Percentiles rank a stretch among this genome's conserved stretches.
Conservation (phyloP, 1,140 invertebrate species). For the Danaus melanippus region DNA sequence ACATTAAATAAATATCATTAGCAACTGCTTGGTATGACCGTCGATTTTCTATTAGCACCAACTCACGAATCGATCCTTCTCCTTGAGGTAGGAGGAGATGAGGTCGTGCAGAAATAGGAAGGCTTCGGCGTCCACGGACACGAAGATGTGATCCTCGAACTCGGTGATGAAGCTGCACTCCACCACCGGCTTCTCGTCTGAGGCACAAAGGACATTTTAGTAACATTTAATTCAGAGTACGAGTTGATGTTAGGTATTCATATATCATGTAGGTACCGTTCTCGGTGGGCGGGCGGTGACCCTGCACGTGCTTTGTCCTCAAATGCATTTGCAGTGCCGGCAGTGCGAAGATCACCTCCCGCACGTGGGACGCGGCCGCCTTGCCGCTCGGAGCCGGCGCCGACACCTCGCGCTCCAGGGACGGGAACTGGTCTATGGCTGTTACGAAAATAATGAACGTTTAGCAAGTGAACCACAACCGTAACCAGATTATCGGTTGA, state of each 20-base stretch:
- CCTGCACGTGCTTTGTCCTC: constrained; percentile 93
- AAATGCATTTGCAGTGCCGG: constrained; percentile 93
- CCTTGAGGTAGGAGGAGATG: constrained; percentile 95
- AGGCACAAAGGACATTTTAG: constrained; percentile 12
- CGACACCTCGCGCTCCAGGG: constrained; percentile 83
- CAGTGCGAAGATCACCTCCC: constrained; percentile 96
- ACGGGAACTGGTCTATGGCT: constrained; percentile 93
- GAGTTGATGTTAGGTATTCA: too few species aligned
- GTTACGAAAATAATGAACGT: constrained; percentile 3
- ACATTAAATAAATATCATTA: background rate
- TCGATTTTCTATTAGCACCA: too few species aligned
- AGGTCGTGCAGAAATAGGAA: constrained; percentile 98
- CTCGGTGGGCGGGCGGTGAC: constrained; percentile 78
- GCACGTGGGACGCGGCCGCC: constrained; percentile 83
- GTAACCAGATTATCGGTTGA: background rate
- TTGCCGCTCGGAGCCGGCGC: constrained; percentile 57
- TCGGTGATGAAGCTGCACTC: constrained; percentile 98
- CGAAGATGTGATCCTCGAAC: constrained; percentile 98
- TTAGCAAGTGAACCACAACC: background rate
- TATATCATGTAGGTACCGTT: constrained; percentile 68
- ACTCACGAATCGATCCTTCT: constrained; percentile 88
- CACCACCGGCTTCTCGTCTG: constrained; percentile 89
- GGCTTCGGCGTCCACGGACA: constrained; percentile 97
- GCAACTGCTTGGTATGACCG: too few species aligned
- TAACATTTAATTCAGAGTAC: background rate